A percentile compares a stretch with the other conserved stretches of the same genome.
phyloP scores from a whole-genome alignment of 1,140 invertebrate genomes.

The Lucilia cuprina region DNA sequence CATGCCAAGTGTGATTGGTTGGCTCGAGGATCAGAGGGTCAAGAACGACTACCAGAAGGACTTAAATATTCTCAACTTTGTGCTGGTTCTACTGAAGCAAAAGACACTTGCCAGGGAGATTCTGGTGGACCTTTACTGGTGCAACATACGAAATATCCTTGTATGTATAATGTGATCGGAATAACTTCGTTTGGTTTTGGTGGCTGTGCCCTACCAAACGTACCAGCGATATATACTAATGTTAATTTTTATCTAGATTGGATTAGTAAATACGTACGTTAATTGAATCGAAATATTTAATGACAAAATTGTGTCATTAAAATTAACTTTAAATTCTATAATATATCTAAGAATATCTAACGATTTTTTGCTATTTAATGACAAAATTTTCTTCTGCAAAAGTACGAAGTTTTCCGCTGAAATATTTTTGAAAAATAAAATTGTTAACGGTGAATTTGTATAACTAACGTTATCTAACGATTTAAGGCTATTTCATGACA shows the following conservation, averaged over 20 bases:
- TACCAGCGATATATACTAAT: conserved; percentile 54
- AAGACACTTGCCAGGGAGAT: conserved; percentile 63
- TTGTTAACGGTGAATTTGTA: too few species aligned
- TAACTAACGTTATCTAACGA: too few species aligned
- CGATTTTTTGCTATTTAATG: too few species aligned
- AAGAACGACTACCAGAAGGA: conserved; percentile 61
- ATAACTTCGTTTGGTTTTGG: conserved; percentile 52
- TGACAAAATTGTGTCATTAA: too few species aligned
- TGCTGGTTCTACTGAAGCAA: conserved; percentile 67
- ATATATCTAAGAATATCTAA: too few species aligned
- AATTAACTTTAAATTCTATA: too few species aligned
- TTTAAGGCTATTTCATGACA: too few species aligned
- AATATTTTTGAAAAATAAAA: too few species aligned
- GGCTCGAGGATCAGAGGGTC: neutral
- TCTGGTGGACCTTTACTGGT: conserved; percentile 55
- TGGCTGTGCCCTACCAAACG: conserved; percentile 48
- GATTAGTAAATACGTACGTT: conserved; percentile 42
- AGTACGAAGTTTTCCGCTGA: too few species aligned
- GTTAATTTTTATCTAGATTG: conserved; percentile 55
- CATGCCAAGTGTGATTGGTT: conserved; percentile 39
- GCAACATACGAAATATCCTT: conserved; percentile 48
- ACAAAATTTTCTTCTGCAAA: too few species aligned
- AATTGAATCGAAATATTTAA: too few species aligned
- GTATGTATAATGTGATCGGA: conserved; percentile 56
- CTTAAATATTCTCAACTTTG: conserved; percentile 69